A percentile compares a stretch with the other conserved stretches of the same genome.
Conservation (phyloP, 2,888 invertebrate species). For the Drosophila rubida region DNA sequence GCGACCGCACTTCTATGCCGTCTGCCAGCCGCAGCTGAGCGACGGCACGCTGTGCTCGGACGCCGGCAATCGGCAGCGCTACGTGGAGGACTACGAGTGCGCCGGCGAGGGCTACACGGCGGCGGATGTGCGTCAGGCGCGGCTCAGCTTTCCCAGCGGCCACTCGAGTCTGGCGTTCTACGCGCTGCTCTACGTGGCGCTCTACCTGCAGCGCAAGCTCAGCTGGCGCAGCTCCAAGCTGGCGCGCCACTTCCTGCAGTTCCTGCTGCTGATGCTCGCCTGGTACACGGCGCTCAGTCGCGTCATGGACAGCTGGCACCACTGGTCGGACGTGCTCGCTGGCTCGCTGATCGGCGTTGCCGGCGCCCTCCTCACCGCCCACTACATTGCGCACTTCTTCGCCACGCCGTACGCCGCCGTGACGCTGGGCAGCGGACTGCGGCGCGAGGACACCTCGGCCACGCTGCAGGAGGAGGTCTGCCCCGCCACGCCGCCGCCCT, state of each 20-base stretch:
- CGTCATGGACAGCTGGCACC: slow-evolving; percentile 82
- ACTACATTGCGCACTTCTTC: slow-evolving; percentile 65
- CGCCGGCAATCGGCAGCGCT: slow-evolving; percentile 87
- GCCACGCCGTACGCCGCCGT: slow-evolving; percentile 24
- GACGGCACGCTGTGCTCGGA: slow-evolving; percentile 86
- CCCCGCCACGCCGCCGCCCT: slow-evolving; percentile 75
- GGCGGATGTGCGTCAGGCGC: slow-evolving; percentile 89
- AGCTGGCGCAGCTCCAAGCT: slow-evolving; percentile 92
- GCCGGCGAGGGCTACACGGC: slow-evolving; percentile 85
- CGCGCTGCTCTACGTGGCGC: slow-evolving; percentile 91
- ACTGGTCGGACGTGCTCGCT: slow-evolving; percentile 80
- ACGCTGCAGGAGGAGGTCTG: slow-evolving; percentile 77
- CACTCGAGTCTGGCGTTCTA: slow-evolving; percentile 95
- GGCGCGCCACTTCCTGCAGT: slow-evolving; percentile 92
- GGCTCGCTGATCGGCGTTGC: slow-evolving; percentile 70
- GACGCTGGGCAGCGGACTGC: slow-evolving; percentile 24
- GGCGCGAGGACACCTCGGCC: slow-evolving; percentile 72
- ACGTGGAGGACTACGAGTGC: slow-evolving; percentile 91
- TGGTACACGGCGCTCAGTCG: slow-evolving; percentile 81
- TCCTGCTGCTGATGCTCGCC: slow-evolving; percentile 75
- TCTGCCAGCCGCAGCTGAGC: slow-evolving; percentile 91
- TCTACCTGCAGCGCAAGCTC: slow-evolving; percentile 94
- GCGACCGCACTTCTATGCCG: slow-evolving; percentile 83
- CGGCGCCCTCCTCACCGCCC: slow-evolving; percentile 72
- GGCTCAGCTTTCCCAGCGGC: slow-evolving; percentile 95